These are phyloP conservation scores for Lydus trimaculatus DNA, from an alignment of 2,888 invertebrate genomes.

Conservation along the genomic window DNA sequence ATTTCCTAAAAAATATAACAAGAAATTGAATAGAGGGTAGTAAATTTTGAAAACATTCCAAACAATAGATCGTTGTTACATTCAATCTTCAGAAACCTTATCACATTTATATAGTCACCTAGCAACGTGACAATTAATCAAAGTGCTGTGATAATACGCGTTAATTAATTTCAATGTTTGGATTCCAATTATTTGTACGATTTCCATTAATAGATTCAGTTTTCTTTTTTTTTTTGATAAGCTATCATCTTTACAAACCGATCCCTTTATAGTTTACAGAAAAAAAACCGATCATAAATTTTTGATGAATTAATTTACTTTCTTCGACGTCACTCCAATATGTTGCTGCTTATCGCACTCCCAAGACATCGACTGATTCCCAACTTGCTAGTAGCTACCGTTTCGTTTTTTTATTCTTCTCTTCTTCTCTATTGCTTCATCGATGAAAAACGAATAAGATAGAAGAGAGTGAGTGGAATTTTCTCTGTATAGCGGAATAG, in stretches of 20 bases:
- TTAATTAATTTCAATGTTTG: neutral
- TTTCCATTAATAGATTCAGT: neutral
- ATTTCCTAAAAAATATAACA: too few species aligned
- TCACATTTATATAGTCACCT: neutral
- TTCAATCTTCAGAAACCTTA: neutral
- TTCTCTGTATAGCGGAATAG: neutral
- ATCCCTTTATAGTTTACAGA: neutral
- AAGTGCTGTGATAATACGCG: neutral
- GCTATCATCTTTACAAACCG: neutral
- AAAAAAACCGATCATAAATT: neutral
- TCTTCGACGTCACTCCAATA: neutral
- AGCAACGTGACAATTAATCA: neutral
- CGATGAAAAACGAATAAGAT: neutral
- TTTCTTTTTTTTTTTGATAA: neutral
- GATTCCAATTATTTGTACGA: neutral
- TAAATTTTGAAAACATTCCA: conserved; percentile 1
- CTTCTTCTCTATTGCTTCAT: too few species aligned
- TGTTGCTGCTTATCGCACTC: neutral
- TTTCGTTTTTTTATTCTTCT: neutral
- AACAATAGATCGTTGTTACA: neutral
- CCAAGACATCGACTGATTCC: conserved; percentile 5
- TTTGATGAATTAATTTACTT: conserved; percentile 9
- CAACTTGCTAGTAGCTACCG: neutral
- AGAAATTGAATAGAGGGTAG: too few species aligned
- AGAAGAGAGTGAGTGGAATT: neutral